phyloP scores from a whole-genome alignment of 2,888 invertebrate genomes.

The Agriopis leucophaearia region DNA sequence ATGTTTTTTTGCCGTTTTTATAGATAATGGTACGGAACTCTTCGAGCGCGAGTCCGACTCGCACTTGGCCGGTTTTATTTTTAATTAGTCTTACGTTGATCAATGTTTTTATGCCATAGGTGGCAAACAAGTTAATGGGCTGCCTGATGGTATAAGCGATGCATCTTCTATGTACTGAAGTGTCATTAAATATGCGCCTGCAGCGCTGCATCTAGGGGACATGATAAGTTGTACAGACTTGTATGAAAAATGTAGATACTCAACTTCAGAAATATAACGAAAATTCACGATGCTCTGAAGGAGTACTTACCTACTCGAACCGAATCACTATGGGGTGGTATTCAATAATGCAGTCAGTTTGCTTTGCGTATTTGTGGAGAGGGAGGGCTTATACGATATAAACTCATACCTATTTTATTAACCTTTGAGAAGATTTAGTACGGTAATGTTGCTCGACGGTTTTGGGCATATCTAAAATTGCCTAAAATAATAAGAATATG shows the following conservation, averaged over 20 bases:
- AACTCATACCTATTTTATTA: slow-evolving; percentile 72
- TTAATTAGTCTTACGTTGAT: too few relatives aligned
- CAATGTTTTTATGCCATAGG: too few relatives aligned
- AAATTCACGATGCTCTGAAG: slow-evolving; percentile 43
- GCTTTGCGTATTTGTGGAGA: slow-evolving; percentile 71
- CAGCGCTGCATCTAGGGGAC: too few relatives aligned
- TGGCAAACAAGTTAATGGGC: too few relatives aligned
- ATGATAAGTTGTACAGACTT: not conserved
- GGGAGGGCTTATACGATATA: slow-evolving; percentile 52
- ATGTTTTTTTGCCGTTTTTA: too few relatives aligned
- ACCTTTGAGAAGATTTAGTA: slow-evolving; percentile 57
- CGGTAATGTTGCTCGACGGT: not conserved
- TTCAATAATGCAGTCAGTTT: slow-evolving; percentile 78
- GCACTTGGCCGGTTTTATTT: too few relatives aligned
- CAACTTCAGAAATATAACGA: slow-evolving; percentile 13
- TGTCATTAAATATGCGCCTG: too few relatives aligned
- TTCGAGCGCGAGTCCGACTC: too few relatives aligned
- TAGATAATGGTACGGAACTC: too few relatives aligned
- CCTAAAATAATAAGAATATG: not conserved
- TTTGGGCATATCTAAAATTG: slow-evolving; percentile 3
- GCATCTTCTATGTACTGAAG: too few relatives aligned
- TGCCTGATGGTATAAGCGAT: too few relatives aligned
- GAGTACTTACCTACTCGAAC: slow-evolving; percentile 30
- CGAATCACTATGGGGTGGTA: slow-evolving; percentile 60
- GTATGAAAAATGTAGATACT: not conserved